Conservation (phyloP, 2,113 vertebrate genomes). For the rat (Rattus norvegicus) region DNA sequence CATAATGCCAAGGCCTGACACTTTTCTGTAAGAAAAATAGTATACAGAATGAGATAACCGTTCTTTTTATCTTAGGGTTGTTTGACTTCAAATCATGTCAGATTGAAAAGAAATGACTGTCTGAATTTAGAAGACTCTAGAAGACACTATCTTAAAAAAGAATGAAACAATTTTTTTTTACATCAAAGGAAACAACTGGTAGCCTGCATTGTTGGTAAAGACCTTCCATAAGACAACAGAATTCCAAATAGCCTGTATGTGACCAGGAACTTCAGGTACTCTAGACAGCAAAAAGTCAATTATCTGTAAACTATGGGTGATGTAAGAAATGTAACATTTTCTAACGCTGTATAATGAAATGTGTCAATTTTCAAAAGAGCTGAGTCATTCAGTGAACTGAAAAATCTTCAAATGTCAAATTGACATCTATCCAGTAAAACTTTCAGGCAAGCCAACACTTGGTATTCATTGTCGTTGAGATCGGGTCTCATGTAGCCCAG, state of each 20-base stretch:
- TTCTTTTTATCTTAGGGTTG: background rate
- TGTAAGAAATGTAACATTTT: background rate
- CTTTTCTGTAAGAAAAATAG: background rate
- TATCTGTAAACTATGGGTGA: background rate
- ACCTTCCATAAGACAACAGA: conserved; percentile 17
- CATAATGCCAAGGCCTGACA: background rate
- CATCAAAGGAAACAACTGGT: background rate
- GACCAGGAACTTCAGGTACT: background rate
- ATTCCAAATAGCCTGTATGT: background rate
- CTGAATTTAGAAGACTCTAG: background rate
- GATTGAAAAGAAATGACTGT: background rate
- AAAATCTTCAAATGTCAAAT: background rate
- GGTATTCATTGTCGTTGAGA: background rate
- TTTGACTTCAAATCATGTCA: background rate
- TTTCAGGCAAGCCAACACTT: background rate
- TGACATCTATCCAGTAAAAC: background rate
- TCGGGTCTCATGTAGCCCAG: background rate
- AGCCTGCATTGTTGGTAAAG: background rate
- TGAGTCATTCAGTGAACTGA: background rate
- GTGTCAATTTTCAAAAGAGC: conserved; percentile 19
- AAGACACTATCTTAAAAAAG: background rate
- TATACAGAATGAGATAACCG: background rate
- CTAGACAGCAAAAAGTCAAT: background rate
- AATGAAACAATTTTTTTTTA: background rate
- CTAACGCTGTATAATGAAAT: conserved; percentile 1